Conservation (phyloP, 2,113 vertebrate species). For the Porphyrio hochstetteri region DNA sequence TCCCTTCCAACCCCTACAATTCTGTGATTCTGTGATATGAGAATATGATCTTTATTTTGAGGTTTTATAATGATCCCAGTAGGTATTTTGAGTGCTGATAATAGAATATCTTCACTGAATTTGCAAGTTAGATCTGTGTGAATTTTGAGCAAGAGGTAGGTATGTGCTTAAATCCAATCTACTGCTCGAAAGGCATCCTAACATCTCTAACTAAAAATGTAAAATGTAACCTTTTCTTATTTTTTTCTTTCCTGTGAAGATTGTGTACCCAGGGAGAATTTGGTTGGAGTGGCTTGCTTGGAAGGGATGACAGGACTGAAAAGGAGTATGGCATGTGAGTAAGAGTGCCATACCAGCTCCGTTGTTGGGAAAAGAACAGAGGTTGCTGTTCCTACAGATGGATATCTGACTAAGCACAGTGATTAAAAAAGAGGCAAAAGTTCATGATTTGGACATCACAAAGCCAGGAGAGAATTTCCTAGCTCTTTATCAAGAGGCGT, state of each 20-base stretch:
- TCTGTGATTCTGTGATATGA: too few species aligned
- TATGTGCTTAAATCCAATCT: neutral
- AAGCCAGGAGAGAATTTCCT: neutral
- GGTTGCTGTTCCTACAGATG: neutral
- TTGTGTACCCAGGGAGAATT: neutral
- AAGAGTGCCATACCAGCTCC: neutral
- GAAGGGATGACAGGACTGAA: neutral
- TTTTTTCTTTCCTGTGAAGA: neutral
- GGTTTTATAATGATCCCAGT: neutral
- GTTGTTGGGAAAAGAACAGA: neutral
- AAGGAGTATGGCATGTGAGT: neutral
- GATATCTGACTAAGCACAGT: neutral
- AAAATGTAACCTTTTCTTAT: too few species aligned
- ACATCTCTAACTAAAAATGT: neutral
- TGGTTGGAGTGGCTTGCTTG: neutral
- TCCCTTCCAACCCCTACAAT: too few species aligned
- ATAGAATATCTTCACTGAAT: neutral
- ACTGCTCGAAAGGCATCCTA: neutral
- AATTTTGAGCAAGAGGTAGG: neutral
- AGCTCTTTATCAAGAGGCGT: neutral
- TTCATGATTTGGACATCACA: neutral
- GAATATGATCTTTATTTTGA: neutral
- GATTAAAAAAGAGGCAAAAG: neutral
- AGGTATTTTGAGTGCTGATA: neutral
- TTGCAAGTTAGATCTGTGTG: neutral